phyloP scores from a whole-genome alignment of 2,113 vertebrate genomes.

The Prunella himalayana region DNA sequence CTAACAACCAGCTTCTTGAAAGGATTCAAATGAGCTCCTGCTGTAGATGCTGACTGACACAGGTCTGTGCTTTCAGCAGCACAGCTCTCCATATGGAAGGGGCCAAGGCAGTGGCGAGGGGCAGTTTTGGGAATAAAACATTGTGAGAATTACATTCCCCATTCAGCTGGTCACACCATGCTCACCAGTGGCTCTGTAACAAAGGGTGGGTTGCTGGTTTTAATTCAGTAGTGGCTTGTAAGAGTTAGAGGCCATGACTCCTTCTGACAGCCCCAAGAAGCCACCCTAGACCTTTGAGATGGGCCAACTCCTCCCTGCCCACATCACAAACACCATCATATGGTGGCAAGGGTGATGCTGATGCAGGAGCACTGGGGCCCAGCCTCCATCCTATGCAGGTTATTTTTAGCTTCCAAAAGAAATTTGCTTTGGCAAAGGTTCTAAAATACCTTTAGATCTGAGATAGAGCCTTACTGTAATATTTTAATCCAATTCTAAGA shows the following conservation, averaged over 20 bases:
- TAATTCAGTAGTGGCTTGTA: not conserved
- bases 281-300: rapidly evolving
- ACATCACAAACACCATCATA: rapidly evolving
- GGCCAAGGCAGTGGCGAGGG: not conserved
- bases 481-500: not conserved
- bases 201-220: not conserved
- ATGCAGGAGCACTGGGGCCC: not conserved
- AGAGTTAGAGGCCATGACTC: not conserved
- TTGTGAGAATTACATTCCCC: not conserved
- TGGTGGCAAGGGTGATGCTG: not conserved
- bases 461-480: not conserved
- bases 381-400: not conserved
- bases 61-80: not conserved
- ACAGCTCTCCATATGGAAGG: not conserved
- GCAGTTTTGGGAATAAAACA: not conserved
- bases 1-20: conserved; percentile 9
- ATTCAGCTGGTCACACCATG: not conserved
- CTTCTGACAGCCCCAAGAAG: not conserved
- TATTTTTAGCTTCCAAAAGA: conserved; percentile 45
- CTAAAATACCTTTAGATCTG: conserved; percentile 3
- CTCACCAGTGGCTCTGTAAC: not conserved
- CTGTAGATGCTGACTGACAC: not conserved
- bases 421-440: conserved; percentile 28
- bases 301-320: not conserved
- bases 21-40: not conserved